Percentiles rank a stretch among this genome's conserved stretches.
These are phyloP conservation scores for Lineus longissimus DNA, from an alignment of 1,140 invertebrate genomes.

Conservation along the genomic window DNA sequence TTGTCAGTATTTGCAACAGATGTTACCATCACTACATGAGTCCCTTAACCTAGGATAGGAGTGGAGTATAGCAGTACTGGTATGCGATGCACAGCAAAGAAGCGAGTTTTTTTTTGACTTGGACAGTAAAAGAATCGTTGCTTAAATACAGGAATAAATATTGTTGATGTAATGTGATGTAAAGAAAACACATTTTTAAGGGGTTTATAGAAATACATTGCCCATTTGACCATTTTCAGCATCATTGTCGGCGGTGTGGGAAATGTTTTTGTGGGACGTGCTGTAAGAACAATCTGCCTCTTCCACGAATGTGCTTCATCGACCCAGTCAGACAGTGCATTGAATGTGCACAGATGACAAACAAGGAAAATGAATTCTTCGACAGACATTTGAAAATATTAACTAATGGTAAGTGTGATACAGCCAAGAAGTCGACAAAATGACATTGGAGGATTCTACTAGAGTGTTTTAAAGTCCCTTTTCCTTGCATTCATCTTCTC, in stretches of 20 bases:
- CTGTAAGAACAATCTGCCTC: conserved; percentile 49
- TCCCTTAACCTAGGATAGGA: neutral
- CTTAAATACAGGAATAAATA: too few relatives aligned
- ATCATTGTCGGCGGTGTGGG: conserved; percentile 62
- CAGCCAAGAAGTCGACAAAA: conserved; percentile 11
- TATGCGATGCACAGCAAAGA: neutral
- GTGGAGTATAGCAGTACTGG: neutral
- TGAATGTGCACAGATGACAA: conserved; percentile 51
- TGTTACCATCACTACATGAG: neutral
- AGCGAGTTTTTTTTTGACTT: neutral
- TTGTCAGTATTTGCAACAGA: neutral
- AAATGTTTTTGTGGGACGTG: conserved; percentile 57
- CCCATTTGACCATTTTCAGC: conserved; percentile 42
- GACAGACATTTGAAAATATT: conserved; percentile 57
- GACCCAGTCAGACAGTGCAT: conserved; percentile 59
- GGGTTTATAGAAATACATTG: too few relatives aligned
- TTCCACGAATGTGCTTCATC: conserved; percentile 60
- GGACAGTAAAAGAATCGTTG: too few relatives aligned
- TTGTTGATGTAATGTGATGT: too few relatives aligned
- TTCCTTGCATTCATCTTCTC: neutral
- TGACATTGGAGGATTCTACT: too few relatives aligned
- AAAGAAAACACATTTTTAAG: too few relatives aligned
- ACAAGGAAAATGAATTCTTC: conserved; percentile 58
- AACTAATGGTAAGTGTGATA: conserved; percentile 43
- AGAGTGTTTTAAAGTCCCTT: neutral